Evolutionary conservation across 2,888 invertebrate species (phyloP).

Genomic region (Monochamus alternatus): DNA sequence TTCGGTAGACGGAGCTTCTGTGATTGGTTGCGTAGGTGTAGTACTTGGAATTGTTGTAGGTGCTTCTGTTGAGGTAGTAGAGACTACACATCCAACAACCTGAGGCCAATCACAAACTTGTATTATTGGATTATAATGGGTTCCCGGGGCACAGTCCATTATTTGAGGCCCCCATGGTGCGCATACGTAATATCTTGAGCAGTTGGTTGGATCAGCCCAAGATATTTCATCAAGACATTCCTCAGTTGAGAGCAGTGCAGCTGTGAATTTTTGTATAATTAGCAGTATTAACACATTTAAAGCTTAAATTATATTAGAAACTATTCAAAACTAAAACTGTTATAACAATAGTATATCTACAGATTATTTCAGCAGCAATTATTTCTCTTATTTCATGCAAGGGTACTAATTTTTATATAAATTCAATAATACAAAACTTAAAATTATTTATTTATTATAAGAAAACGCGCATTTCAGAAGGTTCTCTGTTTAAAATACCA

Average conservation of each 20-base stretch:
- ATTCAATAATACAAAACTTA: too few species aligned
- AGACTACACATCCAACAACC: conserved; percentile 33
- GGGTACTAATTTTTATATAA: too few species aligned
- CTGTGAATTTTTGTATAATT: not conserved
- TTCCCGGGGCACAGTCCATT: conserved; percentile 50
- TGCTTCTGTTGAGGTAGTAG: not conserved
- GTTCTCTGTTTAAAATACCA: too few species aligned
- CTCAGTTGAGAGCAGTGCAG: not conserved
- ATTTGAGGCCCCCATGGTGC: conserved; percentile 47
- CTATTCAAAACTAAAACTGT: too few species aligned
- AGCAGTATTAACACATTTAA: too few species aligned
- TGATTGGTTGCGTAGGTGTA: not conserved
- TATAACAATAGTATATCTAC: too few species aligned
- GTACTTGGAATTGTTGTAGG: not conserved
- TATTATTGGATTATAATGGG: conserved; percentile 50
- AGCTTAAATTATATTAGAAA: too few species aligned
- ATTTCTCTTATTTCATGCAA: too few species aligned
- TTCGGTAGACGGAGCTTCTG: not conserved
- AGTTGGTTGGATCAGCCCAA: conserved; percentile 52
- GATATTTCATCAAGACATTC: conserved; percentile 32
- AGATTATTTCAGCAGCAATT: too few species aligned
- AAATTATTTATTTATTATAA: too few species aligned
- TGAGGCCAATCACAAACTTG: conserved; percentile 52
- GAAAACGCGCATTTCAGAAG: too few species aligned
- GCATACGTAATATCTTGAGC: conserved; percentile 51